Percentiles rank a stretch among this genome's conserved stretches.
phyloP scores from a whole-genome alignment of 2,888 invertebrate species.

The Oscheius sp. region DNA sequence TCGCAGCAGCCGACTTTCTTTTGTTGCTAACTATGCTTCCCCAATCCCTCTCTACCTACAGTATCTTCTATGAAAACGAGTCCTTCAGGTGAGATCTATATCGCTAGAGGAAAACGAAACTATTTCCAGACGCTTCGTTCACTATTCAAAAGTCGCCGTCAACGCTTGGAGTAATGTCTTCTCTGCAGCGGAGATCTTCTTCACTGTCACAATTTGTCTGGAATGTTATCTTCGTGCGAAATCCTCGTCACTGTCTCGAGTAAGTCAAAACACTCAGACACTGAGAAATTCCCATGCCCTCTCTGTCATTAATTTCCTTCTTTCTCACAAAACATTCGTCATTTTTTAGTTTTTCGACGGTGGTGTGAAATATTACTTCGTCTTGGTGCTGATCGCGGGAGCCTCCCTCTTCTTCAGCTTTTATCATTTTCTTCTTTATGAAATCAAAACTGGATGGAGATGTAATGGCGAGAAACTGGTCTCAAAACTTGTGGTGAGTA shows the following conservation, averaged over 20 bases:
- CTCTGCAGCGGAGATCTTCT: slow-evolving; percentile 29
- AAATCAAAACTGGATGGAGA: slow-evolving; percentile 9
- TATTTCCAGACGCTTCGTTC: slow-evolving; percentile 23
- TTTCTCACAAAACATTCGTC: no score
- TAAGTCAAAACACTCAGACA: not conserved
- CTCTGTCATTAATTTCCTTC: no score
- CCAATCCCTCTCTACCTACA: slow-evolving; percentile 14
- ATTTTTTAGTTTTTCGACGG: slow-evolving; percentile 23
- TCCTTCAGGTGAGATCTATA: slow-evolving; percentile 1
- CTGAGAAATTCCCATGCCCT: not conserved
- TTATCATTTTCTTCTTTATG: slow-evolving; percentile 31
- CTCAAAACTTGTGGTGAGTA: slow-evolving; percentile 27
- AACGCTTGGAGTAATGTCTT: slow-evolving; percentile 32
- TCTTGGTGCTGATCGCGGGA: not conserved
- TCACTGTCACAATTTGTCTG: slow-evolving; percentile 24
- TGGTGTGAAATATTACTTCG: not conserved
- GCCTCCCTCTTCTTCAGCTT: slow-evolving; percentile 15
- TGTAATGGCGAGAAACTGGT: slow-evolving; percentile 33
- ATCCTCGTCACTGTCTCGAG: slow-evolving; percentile 3
- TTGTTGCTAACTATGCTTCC: slow-evolving; percentile 31
- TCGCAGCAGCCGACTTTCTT: slow-evolving; percentile 23
- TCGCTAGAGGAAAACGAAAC: not conserved
- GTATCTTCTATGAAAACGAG: slow-evolving; percentile 28
- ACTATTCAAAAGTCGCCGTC: slow-evolving; percentile 27
- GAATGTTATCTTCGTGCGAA: slow-evolving; percentile 28